These are phyloP conservation scores for Cathartes aura DNA, from an alignment of 2,113 vertebrate genomes.

Conservation along the genomic window DNA sequence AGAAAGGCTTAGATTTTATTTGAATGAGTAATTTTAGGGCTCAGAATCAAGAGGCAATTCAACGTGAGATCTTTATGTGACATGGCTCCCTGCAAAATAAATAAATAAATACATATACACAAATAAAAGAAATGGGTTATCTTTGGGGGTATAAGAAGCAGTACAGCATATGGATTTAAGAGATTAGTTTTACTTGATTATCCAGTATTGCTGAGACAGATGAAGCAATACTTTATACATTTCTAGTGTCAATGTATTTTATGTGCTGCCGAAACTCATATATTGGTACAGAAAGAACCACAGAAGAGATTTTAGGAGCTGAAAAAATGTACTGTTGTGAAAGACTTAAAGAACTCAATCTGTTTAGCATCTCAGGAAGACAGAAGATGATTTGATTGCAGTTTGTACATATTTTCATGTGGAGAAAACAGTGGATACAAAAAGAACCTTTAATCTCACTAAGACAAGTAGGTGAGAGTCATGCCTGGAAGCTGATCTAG, in stretches of 20 bases:
- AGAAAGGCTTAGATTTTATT: background rate
- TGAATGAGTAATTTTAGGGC: background rate
- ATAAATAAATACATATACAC: background rate
- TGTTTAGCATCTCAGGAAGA: background rate
- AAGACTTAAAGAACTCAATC: background rate
- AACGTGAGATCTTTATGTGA: background rate
- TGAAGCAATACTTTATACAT: background rate
- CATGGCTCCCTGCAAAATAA: background rate
- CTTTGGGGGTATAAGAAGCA: background rate
- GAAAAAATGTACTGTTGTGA: background rate
- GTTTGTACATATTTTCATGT: background rate
- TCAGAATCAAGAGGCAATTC: background rate
- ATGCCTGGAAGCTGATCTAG: background rate
- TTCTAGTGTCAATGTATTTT: background rate
- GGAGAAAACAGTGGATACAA: background rate
- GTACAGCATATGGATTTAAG: background rate
- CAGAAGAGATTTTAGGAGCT: background rate
- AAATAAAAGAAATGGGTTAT: background rate
- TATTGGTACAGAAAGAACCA: background rate
- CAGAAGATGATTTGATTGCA: background rate
- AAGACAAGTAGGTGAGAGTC: accelerated
- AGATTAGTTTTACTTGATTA: background rate
- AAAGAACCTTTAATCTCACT: background rate
- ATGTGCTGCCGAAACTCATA: background rate
- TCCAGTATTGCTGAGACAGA: background rate